These are phyloP conservation scores for Rotaria magnacalcarata DNA, from an alignment of 2,888 invertebrate species.

Conservation along the genomic window DNA sequence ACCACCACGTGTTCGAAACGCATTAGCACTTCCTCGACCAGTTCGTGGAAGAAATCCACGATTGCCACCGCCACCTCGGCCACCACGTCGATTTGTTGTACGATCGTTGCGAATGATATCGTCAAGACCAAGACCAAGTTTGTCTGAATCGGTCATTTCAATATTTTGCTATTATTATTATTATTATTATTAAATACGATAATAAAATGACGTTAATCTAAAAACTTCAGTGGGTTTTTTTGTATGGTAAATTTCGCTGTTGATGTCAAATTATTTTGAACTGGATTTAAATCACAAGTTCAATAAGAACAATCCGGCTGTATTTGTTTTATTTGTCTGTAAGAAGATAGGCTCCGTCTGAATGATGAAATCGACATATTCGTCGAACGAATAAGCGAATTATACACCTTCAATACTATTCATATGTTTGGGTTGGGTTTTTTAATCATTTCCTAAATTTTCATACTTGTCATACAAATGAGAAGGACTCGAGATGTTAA, in stretches of 20 bases:
- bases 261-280: neutral
- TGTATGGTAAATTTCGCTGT: neutral
- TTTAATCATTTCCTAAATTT: neutral
- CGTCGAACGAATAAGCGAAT: neutral
- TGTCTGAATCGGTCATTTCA: neutral
- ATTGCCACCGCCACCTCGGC: constrained; percentile 61
- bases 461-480: neutral
- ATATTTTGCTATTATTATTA: neutral
- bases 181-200: neutral
- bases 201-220: neutral
- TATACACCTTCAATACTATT: neutral
- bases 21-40: constrained; percentile 46
- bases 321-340: neutral
- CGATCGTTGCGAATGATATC: constrained; percentile 81
- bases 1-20: constrained; percentile 47
- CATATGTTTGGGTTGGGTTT: neutral
- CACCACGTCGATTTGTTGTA: constrained; percentile 64
- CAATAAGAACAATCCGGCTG: neutral
- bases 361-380: neutral
- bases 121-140: constrained; percentile 67
- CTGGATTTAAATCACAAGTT: neutral
- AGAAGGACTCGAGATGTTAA: neutral
- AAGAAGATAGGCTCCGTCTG: neutral
- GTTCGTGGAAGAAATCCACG: constrained; percentile 58
- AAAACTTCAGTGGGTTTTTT: neutral